Base-by-base conservation (phyloP, 2,797 vertebrate genomes). In the Balearica regulorum region DNA sequence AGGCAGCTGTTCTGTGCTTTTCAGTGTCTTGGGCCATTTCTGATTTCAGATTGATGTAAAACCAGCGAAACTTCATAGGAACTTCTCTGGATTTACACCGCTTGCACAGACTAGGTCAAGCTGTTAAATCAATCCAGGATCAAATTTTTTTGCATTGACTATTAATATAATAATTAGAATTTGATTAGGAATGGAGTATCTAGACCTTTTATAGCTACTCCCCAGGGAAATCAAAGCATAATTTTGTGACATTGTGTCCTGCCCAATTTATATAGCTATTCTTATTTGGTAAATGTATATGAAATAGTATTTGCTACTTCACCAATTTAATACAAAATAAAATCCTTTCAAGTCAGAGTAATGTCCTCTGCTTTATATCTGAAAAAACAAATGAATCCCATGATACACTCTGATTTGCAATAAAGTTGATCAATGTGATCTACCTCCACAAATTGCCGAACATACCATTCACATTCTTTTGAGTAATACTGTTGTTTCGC, bases 341-440 rank as follows among this genome's bases (percentile, higher is more conserved):
- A 96, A 78, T 69, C 75, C 61, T 95, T 90, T 77, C 61, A 54
- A 95, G 92, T 71, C 75, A 87, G 76, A 92, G 35, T 83, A 91
- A 94, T 88, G 72, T 76, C 18, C 48, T 86, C 71, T 91, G 69
- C 46, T 96, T 96, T 93, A 24, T 95, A 92, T 88, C 79, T 95
- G 85, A 39, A 89, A 94, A 90, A 96, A 64, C 75, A 93, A 89
- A 93, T 83, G 31, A 95, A 89, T 95, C 84, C 92, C 62, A 7
- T 24, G 82, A 55, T 91, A 86, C 76, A 3, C 62, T 81, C 89
- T 93, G 78, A 95, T 95, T 96, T 96, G 93, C 92, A 93, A 69
- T 97, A 93, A 96, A 95, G 53, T 68, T 96, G 93, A 96, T 97
- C 93, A 95, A 93, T 94, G 90, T 41, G 89, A 92, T 89, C 87